Evolutionary conservation across 2,113 vertebrate genomes (phyloP), one percentile per base, ranked within the genome.

Genomic region (Corydoras maculifer): DNA sequence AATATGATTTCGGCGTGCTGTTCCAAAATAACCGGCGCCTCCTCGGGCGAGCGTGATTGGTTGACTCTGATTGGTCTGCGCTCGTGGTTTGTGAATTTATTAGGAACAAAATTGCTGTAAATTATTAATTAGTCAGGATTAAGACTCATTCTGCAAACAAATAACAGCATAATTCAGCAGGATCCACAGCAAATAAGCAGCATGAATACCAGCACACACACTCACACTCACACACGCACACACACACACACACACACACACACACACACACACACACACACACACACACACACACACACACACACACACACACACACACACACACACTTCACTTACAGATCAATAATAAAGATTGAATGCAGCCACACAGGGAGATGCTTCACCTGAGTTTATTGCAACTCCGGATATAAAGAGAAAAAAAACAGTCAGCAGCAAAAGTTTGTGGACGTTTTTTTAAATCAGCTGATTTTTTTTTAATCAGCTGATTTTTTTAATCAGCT

Each of bases 341-440:
- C 86, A 83, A 77, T 79, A 81, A 74, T 77, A 61, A 74, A 81
- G 85, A 84, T 83, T 82, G 84, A 80, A 83, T 75, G 76, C 14
- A 9, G 30, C 62, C 54, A 30, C 81, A 79, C 78, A 78, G 32
- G 55, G 67, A n/a, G 14, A 55, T 61, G 73, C 72, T 65, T 78
- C 75, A 69, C 74, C 54, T 18, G 72, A 76, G 74, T 82, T 79
- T 78, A 69, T 50, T 68, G 72, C 18, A 48, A 10, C 6, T 53
- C 58, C 68, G 70, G 58, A 62, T 70, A 61, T 62, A 79, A 49
- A 53, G 58, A 15, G 35, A 43, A 2, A 43, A 43, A 43, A 43
- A 43, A 43, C 35, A 43, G 7, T 43, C 35, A 43, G 35, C 35
- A 43, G 7, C 35, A 43, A 43, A 43, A 43, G 35, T 43, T 43